Evolutionary conservation across 2,113 vertebrate species (phyloP).

Genomic region (Pristiophorus japonicus): DNA sequence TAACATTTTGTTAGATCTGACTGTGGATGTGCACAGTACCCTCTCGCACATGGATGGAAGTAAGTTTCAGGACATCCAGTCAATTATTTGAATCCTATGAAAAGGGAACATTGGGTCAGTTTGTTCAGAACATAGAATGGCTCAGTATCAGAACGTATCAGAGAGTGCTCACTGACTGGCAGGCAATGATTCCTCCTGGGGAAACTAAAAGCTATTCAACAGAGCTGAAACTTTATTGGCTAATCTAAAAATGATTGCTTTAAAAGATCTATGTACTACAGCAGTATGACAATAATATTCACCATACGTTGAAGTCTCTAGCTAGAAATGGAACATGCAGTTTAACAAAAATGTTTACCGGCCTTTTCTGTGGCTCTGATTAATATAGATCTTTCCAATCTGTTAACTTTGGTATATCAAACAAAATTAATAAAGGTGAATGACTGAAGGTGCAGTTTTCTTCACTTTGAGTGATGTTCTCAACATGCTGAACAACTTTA

Average conservation of each 20-base stretch:
- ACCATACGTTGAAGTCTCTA: not conserved
- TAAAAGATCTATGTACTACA: not conserved
- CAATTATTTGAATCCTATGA: conserved; percentile 22
- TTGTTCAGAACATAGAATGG: not conserved
- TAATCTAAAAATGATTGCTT: not conserved
- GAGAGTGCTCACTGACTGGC: not conserved
- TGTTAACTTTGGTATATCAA: not conserved
- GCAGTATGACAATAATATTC: not conserved
- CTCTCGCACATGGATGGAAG: not conserved
- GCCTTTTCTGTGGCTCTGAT: not conserved
- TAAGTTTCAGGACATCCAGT: no score
- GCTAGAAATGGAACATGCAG: not conserved
- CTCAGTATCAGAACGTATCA: conserved; percentile 1
- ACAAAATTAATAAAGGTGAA: not conserved
- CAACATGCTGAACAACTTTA: not conserved
- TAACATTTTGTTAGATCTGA: not conserved
- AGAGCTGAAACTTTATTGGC: not conserved
- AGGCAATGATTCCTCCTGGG: not conserved
- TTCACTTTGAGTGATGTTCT: not conserved
- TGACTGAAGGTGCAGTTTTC: not conserved
- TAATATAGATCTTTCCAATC: not conserved
- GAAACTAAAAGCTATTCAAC: not conserved
- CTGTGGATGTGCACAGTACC: not conserved
- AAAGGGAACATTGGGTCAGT: not conserved
- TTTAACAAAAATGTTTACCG: not conserved